Evolutionary conservation across 2,113 vertebrate species (phyloP), one percentile per base, ranked within the genome.

Genomic region (Mystacornis crossleyi): DNA sequence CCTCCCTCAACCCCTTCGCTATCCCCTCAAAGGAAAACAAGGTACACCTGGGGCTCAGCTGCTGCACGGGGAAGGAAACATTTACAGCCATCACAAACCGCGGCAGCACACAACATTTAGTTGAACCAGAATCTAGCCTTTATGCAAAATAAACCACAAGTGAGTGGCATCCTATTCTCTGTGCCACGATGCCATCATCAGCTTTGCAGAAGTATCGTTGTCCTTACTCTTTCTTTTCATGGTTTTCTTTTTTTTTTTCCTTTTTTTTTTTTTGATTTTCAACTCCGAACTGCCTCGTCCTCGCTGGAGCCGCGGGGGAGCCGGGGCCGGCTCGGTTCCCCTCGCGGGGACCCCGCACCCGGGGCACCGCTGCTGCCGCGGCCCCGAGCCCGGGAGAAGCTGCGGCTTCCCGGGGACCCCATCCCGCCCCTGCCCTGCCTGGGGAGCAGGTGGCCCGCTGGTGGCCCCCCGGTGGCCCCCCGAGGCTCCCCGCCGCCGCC

Each of bases 401-500:
- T 38, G 38, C 38, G 11, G 38, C 38, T 9, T 38, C 38, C 38
- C 38, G 38, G 38, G 38, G 38, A 38, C 38, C 38, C 38, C 38
- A 9, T 11, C 38, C 9, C 38, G 38, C 38, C 38, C 38, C 38
- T 8, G 38, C 38, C 38, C 38, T 38, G 38, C 40, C 40, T 12
- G 40, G 10, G 40, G 40, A 40, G 40, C 40, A 40, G 40, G 38
- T 38, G 38, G 38, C 38, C 38, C 38, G 38, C 38, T 9, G 38
- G 38, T 38, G 38, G 11, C 38, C 38, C 38, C n/a, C n/a, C n/a
- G n/a, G n/a, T n/a, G n/a, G n/a, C n/a, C n/a, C n/a, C n/a, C n/a
- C n/a, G n/a, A n/a, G n/a, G n/a, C n/a, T n/a, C n/a, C n/a, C 26
- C 0, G 33, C 1, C 0, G 1, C 66, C 42, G 1, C 61, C 2